Base-by-base conservation (phyloP, 2,888 invertebrate genomes). In the Sphaerophoria rueppellii region DNA sequence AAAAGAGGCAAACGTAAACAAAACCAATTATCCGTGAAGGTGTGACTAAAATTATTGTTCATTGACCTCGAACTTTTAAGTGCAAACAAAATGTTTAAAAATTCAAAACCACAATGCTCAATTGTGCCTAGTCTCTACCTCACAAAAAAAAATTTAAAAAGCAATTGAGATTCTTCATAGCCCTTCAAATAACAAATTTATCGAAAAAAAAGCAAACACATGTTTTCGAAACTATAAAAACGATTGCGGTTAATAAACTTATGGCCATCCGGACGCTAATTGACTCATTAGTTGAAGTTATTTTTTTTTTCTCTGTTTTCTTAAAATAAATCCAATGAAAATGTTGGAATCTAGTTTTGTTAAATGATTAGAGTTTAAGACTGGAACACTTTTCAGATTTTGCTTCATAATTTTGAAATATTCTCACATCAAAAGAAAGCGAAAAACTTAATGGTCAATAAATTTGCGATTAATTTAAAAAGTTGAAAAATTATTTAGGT, bases 231-330 rank as follows among this genome's bases (percentile, higher is more conserved):
- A 60, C 11, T 24, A 60, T 63, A 48, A 63, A 63, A 63, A 34
- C 63, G 48, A 46, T 63, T 63, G 63, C 34, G 63, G 63, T 48
- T 48, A 48, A 63, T 63, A 63, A 63, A 63, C 63, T 46, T 11
- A 63, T 63, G 11, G 48, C 32, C 7, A 63, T 48, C 34, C 63
- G 48, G 63, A 63, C 46, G 34, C 14, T 63, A 48, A 63, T 34
- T 48, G 48, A 48, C 34, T 16, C 46, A 63, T 63, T 63, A 48
- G n/a, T 63, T 34, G n/a, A 46, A 61, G 46, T 48, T 61, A 61
- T 43, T 7, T 37, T n/a, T 37, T 24, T 60, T 43, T 60, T 12
- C 37, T 57, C 4, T n/a, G n/a, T 57, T 58, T 58, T 16, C 40
- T n/a, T 43, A 12, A 24, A 60, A 43, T 43, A 60, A 60, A 60